phyloP scores from a whole-genome alignment of 2,113 vertebrate species.

The Oryzias woworae region DNA sequence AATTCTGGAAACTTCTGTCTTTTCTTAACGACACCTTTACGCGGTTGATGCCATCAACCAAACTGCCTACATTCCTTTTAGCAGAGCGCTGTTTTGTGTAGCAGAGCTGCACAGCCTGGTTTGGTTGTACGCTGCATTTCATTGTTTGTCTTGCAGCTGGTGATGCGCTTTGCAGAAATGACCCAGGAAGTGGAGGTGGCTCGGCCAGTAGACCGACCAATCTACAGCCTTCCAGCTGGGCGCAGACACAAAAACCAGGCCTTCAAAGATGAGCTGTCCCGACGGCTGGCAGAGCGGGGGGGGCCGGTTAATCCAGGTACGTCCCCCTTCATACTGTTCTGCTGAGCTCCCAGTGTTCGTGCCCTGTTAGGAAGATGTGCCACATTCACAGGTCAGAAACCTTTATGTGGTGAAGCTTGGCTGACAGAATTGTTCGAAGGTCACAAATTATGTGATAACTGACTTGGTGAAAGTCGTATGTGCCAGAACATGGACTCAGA shows the following conservation, averaged over 20 bases:
- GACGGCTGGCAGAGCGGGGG: slow-evolving; percentile 78
- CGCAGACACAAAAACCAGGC: slow-evolving; percentile 86
- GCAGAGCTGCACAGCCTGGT: no score
- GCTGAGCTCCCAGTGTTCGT: neutral
- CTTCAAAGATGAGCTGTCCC: slow-evolving; percentile 81
- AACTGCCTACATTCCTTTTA: no score
- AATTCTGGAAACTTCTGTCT: no score
- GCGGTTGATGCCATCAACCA: no score
- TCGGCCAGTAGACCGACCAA: slow-evolving; percentile 83
- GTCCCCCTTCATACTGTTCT: neutral
- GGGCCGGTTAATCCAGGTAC: slow-evolving; percentile 80
- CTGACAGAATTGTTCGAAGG: neutral
- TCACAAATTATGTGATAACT: neutral
- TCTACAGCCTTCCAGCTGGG: slow-evolving; percentile 85
- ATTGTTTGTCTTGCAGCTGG: slow-evolving; percentile 79
- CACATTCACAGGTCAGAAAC: no score
- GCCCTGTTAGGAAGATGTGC: neutral
- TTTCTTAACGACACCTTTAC: no score
- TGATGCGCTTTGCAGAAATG: slow-evolving; percentile 97
- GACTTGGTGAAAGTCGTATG: no score
- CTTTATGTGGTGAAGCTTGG: neutral
- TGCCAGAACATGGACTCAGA: no score
- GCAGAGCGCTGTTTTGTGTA: no score
- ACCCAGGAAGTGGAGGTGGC: slow-evolving; percentile 97
- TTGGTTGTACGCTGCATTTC: neutral